Base-by-base conservation (phyloP, 2,113 vertebrate genomes). In the Tursiops truncatus region DNA sequence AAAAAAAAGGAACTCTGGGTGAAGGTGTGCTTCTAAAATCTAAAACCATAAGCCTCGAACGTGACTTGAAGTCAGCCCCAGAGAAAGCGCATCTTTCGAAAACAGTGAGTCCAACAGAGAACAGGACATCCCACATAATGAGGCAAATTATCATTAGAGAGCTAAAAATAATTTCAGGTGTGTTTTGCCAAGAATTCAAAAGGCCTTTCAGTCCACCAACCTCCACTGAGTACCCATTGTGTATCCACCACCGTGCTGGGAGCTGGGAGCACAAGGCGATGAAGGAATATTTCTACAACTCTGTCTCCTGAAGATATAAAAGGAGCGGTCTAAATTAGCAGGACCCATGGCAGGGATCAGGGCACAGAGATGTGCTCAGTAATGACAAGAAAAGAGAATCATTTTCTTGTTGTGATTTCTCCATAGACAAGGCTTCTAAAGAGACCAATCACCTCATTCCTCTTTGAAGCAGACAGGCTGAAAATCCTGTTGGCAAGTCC, bases 141-240 rank as follows among this genome's bases (percentile, higher is more conserved):
- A 96, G 74, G 92, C 60, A 71, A 76, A 68, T 26, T 44, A 87
- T 70, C 70, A 81, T 60, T 33, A 89, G 20, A 95, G 79, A 70
- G 50, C 86, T 88, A 88, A 90, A 93, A 84, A 89, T 81, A 89
- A 77, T 21, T 77, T 44, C 65, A 93, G 96, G 94, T 60, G n/a
- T 26, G 11, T 81, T 80, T 86, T 86, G 77, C 67, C 67, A 96
- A 83, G 95, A 91, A 90, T 47, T 71, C 67, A 50, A 36, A 74
- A 68, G 70, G 65, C 58, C 28, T 3, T 63, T 80, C 11, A 12
- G 84, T 31, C 36, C n/a, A 18, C 76, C 56, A 56, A 71, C 25
- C 25, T 90, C 53, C 25, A 23, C 3, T 25, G 9, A 38, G 36
- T 25, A 56, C 47, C 23, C 14, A 1, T 2, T 33, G 18, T 20